Evolutionary conservation across 2,888 invertebrate species (phyloP).

Genomic region (Dryocosmus kuriphilus): DNA sequence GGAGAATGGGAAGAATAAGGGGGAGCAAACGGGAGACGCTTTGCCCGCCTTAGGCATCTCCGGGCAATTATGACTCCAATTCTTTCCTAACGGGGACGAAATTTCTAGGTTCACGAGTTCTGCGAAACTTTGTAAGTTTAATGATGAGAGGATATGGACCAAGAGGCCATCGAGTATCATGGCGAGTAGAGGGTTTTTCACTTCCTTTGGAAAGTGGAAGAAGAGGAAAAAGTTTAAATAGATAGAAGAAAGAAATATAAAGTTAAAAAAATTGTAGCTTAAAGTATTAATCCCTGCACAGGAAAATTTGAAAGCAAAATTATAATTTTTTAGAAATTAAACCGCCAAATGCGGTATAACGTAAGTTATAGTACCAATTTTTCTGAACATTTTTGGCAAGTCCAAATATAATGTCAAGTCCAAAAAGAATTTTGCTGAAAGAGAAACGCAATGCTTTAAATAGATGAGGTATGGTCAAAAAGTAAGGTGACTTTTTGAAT

Average conservation of each 20-base stretch:
- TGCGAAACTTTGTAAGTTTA: slow-evolving; percentile 18
- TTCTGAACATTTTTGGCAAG: too few species aligned
- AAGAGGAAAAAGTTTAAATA: slow-evolving; percentile 4
- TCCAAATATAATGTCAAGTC: too few species aligned
- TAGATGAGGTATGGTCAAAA: too few species aligned
- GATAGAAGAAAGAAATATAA: neutral
- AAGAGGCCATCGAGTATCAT: neutral
- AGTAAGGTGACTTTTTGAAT: too few species aligned
- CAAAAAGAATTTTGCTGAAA: too few species aligned
- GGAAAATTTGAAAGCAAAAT: too few species aligned
- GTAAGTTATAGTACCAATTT: too few species aligned
- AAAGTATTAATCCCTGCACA: too few species aligned
- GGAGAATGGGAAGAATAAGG: neutral
- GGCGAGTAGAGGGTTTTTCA: neutral
- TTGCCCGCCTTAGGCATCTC: slow-evolving; percentile 19
- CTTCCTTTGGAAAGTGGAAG: neutral
- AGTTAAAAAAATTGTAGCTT: neutral
- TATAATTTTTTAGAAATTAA: too few species aligned
- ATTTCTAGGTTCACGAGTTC: slow-evolving; percentile 21
- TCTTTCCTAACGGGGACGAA: slow-evolving; percentile 13
- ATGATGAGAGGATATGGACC: slow-evolving; percentile 11
- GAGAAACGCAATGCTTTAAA: too few species aligned
- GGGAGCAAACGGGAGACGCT: slow-evolving; percentile 1
- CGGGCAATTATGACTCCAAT: slow-evolving; percentile 28
- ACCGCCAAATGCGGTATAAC: too few species aligned